phyloP scores from a whole-genome alignment of 2,113 vertebrate species.

The Sphaerodactylus townsendi region DNA sequence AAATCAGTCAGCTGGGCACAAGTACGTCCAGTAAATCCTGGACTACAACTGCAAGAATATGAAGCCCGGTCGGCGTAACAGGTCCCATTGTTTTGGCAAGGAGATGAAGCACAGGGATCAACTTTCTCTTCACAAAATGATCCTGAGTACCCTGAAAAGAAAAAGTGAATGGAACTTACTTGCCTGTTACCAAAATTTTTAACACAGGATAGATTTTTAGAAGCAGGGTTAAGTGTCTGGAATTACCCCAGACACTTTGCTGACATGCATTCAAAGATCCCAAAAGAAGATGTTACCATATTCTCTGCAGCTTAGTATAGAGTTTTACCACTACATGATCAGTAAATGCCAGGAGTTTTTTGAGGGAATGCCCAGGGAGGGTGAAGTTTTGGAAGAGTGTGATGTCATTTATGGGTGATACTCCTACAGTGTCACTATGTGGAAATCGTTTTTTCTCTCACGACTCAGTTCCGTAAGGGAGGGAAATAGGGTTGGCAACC shows the following conservation, averaged over 20 bases:
- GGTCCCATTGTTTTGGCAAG: conserved; percentile 94
- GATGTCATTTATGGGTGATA: too few relatives aligned
- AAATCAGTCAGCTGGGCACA: conserved; percentile 94
- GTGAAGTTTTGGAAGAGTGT: too few relatives aligned
- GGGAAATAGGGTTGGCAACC: too few relatives aligned
- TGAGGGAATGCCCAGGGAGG: too few relatives aligned
- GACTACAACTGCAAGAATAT: conserved; percentile 87
- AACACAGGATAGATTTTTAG: neutral
- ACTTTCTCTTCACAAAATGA: conserved; percentile 87
- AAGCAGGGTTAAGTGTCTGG: neutral
- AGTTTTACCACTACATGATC: too few relatives aligned
- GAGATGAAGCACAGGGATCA: conserved; percentile 86
- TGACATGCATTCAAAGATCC: neutral
- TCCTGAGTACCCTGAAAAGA: conserved; percentile 84
- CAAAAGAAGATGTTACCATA: neutral
- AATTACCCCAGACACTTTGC: conserved; percentile 1
- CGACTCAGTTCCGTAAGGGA: too few relatives aligned
- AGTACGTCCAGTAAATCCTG: conserved; percentile 89
- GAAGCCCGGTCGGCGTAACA: conserved; percentile 80
- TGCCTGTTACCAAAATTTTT: neutral
- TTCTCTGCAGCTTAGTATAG: neutral
- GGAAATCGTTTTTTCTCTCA: too few relatives aligned
- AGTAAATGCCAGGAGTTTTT: too few relatives aligned
- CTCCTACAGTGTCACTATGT: too few relatives aligned
- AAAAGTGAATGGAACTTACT: neutral